Evolutionary conservation across 2,888 invertebrate genomes (phyloP).

Genomic region (Ferrisia virgata): DNA sequence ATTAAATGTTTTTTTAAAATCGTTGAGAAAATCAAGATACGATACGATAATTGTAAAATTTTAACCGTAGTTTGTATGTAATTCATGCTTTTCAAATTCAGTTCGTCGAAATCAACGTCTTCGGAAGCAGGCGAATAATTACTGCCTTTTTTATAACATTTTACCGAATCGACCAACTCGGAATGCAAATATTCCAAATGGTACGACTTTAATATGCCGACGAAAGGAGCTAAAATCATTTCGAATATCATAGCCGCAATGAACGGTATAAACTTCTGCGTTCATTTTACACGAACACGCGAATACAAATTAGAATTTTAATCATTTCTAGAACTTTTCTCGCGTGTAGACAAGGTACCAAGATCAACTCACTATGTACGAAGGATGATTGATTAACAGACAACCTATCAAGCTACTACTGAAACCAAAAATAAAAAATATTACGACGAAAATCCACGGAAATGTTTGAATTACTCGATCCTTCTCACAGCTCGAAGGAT

Average conservation of each 20-base stretch:
- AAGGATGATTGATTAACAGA: neutral
- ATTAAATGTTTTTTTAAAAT: neutral
- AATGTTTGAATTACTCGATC: neutral
- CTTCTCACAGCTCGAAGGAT: neutral
- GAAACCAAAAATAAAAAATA: conserved; percentile 2
- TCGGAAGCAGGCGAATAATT: too few species aligned
- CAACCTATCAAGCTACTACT: neutral
- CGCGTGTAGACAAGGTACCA: neutral
- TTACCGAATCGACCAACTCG: neutral
- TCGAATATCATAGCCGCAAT: neutral
- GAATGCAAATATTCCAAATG: neutral
- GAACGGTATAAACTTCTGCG: neutral
- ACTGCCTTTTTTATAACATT: neutral
- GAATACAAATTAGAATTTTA: neutral
- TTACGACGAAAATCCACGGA: neutral
- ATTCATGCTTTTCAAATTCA: neutral
- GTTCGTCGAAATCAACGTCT: neutral
- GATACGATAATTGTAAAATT: neutral
- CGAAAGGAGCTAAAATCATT: neutral
- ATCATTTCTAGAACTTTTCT: neutral
- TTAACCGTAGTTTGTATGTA: neutral
- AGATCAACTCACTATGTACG: neutral
- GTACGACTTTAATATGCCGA: neutral
- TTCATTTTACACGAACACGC: neutral
- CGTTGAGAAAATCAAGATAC: neutral